Conservation (phyloP, 2,797 vertebrate genomes). For the Setipinna tenuifilis region DNA sequence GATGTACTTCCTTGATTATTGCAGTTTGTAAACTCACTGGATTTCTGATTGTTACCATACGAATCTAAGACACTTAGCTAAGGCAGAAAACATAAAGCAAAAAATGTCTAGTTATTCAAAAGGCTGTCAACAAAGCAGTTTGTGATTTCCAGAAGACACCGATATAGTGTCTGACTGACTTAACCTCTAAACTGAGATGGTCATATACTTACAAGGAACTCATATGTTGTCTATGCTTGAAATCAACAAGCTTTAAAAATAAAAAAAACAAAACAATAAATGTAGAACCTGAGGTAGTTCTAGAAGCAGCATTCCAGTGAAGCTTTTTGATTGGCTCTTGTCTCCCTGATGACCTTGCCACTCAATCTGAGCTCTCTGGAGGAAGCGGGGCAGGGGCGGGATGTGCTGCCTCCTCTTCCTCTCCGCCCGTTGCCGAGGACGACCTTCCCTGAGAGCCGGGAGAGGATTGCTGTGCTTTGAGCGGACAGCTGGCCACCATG, state of each 20-base stretch:
- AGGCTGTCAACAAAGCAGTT: not conserved
- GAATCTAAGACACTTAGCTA: conserved; percentile 66
- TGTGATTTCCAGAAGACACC: not conserved
- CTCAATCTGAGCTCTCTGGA: conserved; percentile 68
- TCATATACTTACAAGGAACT: not conserved
- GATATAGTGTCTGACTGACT: not conserved
- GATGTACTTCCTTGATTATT: conserved; percentile 36
- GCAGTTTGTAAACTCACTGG: conserved; percentile 43
- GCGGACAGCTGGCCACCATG: conserved; percentile 89
- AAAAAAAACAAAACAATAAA: conserved; percentile 39
- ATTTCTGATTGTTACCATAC: conserved; percentile 66
- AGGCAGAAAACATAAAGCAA: conserved; percentile 40
- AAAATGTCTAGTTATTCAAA: conserved; percentile 29
- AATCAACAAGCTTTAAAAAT: not conserved
- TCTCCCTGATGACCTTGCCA: conserved; percentile 52
- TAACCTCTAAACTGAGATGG: not conserved
- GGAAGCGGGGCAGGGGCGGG: conserved; percentile 60
- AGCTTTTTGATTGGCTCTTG: conserved; percentile 58
- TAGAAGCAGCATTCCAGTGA: conserved; percentile 55
- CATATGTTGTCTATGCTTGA: conserved; percentile 14
- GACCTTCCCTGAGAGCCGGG: conserved; percentile 80
- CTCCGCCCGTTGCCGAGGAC: conserved; percentile 72
- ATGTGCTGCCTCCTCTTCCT: conserved; percentile 78
- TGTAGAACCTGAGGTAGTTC: conserved; percentile 67
- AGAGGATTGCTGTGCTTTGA: conserved; percentile 80